Base-by-base conservation (phyloP, 2,797 vertebrate species). In the Chiroxiphia lanceolata region DNA sequence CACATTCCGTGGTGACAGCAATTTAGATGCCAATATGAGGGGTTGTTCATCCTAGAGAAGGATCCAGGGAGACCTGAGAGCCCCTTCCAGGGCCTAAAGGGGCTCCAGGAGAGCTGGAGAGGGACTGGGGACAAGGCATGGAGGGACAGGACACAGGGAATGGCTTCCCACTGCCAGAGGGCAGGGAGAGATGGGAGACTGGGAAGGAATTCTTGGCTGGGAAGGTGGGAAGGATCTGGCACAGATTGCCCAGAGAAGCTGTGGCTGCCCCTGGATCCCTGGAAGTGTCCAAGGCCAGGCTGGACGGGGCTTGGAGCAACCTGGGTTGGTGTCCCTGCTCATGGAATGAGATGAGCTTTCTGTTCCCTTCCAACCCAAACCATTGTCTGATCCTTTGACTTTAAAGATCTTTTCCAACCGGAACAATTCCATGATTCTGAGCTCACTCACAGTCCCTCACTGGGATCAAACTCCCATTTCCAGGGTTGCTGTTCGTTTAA, bases 401-500 rank as follows among this genome's bases (percentile, higher is more conserved):
- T 47, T 47, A 26, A 34, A 67, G 64, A 67, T 67, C 33, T 34
- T 26, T 47, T 20, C 64, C 64, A 48, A 20, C 45, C 64, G 48
- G 33, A 67, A 34, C 45, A 34, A 67, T 27, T 34, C 44, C 44
- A 48, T 13, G 17, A 11, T 26, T 34, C 64, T 23, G 12, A 44
- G 15, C 71, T 87, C 25, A 14, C 31, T 57, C 34, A 22, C 63
- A 42, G 64, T 86, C 80, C 51, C 34, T 89, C 94, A 9, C 7
- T 45, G 63, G 78, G 79, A 77, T 40, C 90, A 45, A 72, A 86
- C 91, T 67, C 93, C 77, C 44, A 77, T 96, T 94, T 97, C 72
- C 94, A 76, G 80, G 78, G 44, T 60, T 50, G 45, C 96, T 79
- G 36, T 90, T 90, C 8, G 2, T 83, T 95, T 68, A 67, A 86